Conservation (phyloP, 2,888 invertebrate species). For the Prenolepis imparis region DNA sequence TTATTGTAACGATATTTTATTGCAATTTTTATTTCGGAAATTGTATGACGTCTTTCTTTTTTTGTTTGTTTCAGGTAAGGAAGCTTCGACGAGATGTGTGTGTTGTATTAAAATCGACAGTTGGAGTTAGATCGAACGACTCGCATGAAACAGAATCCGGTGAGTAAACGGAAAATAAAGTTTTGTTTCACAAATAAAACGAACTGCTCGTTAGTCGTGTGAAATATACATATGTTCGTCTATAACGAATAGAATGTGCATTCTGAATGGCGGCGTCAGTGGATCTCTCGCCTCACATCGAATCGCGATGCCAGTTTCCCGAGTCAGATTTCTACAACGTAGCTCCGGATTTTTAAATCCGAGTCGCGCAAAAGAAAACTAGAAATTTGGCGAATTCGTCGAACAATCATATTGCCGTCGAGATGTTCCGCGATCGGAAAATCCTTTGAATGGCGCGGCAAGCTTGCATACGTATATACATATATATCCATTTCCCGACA, state of each 20-base stretch:
- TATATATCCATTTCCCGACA: conserved; percentile 48
- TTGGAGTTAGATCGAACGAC: conserved; percentile 11
- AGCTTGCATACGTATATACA: not conserved
- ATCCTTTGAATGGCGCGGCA: conserved; percentile 46
- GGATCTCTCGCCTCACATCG: conserved; percentile 47
- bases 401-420: conserved; percentile 42
- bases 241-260: conserved; percentile 67
- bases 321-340: conserved; percentile 57
- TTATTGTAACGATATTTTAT: not conserved
- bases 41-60: conserved; percentile 37
- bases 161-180: not conserved
- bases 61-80: conserved; percentile 74
- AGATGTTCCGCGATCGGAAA: conserved; percentile 28
- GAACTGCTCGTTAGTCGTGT: conserved; percentile 66
- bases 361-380: conserved; percentile 41
- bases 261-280: conserved; percentile 59
- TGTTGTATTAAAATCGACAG: conserved; percentile 5
- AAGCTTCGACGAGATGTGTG: not conserved
- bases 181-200: conserved; percentile 32
- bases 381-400: conserved; percentile 52
- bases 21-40: not conserved
- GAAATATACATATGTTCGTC: conserved; percentile 54
- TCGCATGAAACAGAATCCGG: not conserved
- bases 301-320: not conserved
- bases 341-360: conserved; percentile 60